These are phyloP conservation scores for Acyrthosiphon pisum DNA, from an alignment of 1,140 invertebrate species.

Conservation along the genomic window DNA sequence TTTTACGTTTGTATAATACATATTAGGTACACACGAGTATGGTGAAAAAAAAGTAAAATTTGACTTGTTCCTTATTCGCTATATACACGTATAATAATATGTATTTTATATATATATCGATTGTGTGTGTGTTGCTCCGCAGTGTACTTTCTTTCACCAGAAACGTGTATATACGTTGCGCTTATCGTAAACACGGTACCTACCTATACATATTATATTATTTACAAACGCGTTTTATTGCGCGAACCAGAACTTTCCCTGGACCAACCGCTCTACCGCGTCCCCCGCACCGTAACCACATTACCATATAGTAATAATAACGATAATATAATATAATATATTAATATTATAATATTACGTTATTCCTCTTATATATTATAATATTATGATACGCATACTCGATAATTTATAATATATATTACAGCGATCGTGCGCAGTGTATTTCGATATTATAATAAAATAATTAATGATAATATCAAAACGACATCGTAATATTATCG, in stretches of 20 bases:
- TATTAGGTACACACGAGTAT: not conserved
- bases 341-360: not conserved
- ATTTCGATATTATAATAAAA: not conserved
- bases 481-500: not conserved
- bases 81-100: not conserved
- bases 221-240: slow-evolving; percentile 17
- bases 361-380: not conserved
- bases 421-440: not conserved
- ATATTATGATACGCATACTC: not conserved
- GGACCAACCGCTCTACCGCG: not conserved
- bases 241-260: slow-evolving; percentile 16
- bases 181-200: not conserved
- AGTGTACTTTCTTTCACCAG: slow-evolving; percentile 2
- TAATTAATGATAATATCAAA: not conserved
- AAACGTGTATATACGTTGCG: not conserved
- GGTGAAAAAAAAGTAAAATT: not conserved
- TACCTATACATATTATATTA: not conserved
- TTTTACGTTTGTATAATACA: not conserved
- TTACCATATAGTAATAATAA: not conserved
- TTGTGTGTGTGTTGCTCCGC: not conserved
- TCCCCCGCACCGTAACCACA: not conserved
- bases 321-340: not conserved
- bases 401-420: not conserved
- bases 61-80: not conserved
- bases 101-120: not conserved